These are phyloP conservation scores for Phoenicopterus ruber DNA, from an alignment of 2,113 vertebrate species.

Conservation along the genomic window DNA sequence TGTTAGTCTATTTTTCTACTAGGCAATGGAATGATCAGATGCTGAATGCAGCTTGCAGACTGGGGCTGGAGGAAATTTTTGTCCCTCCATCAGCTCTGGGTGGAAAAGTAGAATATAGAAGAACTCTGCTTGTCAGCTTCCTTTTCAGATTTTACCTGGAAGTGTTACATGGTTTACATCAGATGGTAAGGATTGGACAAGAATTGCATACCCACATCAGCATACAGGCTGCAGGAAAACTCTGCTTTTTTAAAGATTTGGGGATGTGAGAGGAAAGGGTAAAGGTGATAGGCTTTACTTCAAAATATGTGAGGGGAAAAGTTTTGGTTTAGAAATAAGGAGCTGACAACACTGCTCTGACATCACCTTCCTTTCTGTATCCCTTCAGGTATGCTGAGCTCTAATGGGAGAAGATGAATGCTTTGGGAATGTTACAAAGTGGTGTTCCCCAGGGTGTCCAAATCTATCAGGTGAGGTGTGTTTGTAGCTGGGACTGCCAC, in stretches of 20 bases:
- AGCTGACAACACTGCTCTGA: not conserved
- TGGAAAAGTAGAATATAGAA: conserved; percentile 81
- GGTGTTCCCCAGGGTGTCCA: conserved; percentile 71
- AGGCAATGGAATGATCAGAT: conserved; percentile 79
- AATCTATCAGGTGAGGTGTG: conserved; percentile 77
- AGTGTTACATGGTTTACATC: conserved; percentile 70
- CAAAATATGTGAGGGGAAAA: not conserved
- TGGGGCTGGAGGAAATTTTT: conserved; percentile 79
- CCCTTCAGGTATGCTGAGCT: not conserved
- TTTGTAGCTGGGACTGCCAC: not conserved
- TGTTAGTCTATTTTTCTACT: not conserved
- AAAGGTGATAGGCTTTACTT: not conserved
- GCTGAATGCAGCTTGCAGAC: conserved; percentile 73
- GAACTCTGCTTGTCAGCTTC: conserved; percentile 80
- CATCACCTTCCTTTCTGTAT: conserved; percentile 27
- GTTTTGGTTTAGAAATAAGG: not conserved
- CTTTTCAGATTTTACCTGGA: conserved; percentile 86
- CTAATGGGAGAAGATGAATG: conserved; percentile 47
- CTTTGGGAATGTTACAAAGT: conserved; percentile 63
- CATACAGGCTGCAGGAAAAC: not conserved
- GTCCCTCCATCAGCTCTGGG: conserved; percentile 72
- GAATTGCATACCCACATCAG: not conserved
- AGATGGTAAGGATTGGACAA: conserved; percentile 35
- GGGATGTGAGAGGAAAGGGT: not conserved
- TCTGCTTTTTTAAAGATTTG: not conserved